Evolutionary conservation across 1,140 invertebrate species (phyloP), one percentile per base, ranked within the genome.

Genomic region (Pollicipes pollicipes): DNA sequence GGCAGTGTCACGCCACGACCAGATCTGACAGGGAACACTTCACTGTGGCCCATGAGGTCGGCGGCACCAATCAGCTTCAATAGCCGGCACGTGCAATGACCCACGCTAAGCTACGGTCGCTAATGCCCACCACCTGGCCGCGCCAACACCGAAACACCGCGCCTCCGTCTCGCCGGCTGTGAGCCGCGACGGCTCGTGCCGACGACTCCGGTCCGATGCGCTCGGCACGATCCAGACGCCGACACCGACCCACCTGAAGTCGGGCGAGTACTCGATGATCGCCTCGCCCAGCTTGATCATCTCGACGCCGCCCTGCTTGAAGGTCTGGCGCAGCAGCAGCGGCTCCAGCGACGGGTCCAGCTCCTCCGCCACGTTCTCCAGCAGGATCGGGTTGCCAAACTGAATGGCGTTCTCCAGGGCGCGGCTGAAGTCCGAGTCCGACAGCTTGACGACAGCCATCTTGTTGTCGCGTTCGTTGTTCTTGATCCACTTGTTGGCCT

Each of bases 401-500:
- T 83, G 81, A 68, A 84, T 83, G 73, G 81, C 81, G 75, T 81
- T 83, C 76, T 84, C 83, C n/a, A 84, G 76, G 0, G 78, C 80
- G 37, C 82, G 73, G 3, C 82, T 77, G 77, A 83, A 82, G 75
- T 83, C 82, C 21, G 75, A 63, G 74, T 82, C 81, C 69, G 77
- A 80, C 26, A 79, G 75, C 76, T 83, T 83, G 69, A 83, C 76
- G 21, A 82, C 76, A 69, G 80, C 76, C 0, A 83, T 76, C 70
- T 81, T 82, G 75, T 82, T 83, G n/a, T 79, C 76, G 72, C 83
- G 83, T 79, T 93, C 90, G 82, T 91, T 88, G 69, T 86, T 87
- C 74, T 88, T 90, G 71, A 95, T 90, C 91, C 91, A 95, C 76
- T 90, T 92, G 69, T 88, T 84, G 0, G 90, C 91, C 78, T 93